These are phyloP conservation scores for Galagoides demidoff DNA, from an alignment of 2,797 vertebrate genomes.

Conservation along the genomic window DNA sequence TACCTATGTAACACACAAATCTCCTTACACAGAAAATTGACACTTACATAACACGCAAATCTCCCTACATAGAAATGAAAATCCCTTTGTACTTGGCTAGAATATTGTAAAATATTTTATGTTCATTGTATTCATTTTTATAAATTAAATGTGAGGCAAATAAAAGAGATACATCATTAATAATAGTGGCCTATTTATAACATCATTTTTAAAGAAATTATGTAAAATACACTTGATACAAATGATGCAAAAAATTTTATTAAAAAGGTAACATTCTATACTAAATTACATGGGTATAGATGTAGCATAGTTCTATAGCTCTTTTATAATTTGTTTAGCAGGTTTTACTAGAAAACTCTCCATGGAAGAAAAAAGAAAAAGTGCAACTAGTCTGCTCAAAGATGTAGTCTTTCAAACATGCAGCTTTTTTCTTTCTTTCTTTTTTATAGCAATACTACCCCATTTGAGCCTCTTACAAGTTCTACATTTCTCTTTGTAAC, in stretches of 20 bases:
- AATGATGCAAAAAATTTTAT: neutral
- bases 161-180: neutral
- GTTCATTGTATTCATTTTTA: conserved; percentile 1
- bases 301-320: neutral
- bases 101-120: neutral
- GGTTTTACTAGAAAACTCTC: neutral
- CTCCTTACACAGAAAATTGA: neutral
- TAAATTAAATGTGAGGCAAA: neutral
- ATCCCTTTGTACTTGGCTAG: neutral
- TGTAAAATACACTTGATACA: neutral
- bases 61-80: neutral
- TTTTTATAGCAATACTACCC: neutral
- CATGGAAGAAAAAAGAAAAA: neutral
- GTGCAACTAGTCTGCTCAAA: neutral
- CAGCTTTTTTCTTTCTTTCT: neutral
- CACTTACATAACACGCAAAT: neutral
- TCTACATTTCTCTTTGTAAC: neutral
- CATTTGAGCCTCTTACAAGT: neutral
- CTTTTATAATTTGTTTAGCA: neutral
- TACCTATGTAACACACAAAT: neutral
- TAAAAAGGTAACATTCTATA: neutral
- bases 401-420: neutral
- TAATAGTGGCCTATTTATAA: neutral
- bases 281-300: neutral
- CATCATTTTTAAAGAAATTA: neutral